phyloP scores from a whole-genome alignment of 2,797 vertebrate genomes.

The Dromococcyx pavoninus region DNA sequence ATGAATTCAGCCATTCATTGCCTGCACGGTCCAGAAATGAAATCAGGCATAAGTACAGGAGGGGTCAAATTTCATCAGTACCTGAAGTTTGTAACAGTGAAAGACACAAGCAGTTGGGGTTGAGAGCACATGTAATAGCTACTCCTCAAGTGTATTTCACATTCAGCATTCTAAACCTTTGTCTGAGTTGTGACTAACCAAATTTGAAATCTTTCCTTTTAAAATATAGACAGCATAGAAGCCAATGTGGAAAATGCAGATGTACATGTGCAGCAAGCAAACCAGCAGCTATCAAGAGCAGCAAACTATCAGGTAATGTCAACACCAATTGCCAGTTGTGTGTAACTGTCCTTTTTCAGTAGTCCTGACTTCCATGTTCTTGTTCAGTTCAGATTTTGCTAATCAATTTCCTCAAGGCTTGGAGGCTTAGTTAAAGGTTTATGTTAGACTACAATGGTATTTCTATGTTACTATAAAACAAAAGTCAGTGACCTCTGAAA shows the following conservation, averaged over 20 bases:
- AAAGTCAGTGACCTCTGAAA: not conserved
- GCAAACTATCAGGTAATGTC: constrained; percentile 88
- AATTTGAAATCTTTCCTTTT: not conserved
- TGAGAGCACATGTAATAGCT: not conserved
- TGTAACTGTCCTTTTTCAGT: not conserved
- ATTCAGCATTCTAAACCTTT: not conserved
- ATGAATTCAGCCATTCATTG: not conserved
- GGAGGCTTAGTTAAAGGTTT: not conserved
- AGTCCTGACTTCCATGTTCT: not conserved
- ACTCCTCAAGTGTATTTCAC: not conserved
- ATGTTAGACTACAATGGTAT: not conserved
- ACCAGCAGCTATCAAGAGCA: constrained; percentile 89
- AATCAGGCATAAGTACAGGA: fast-evolving
- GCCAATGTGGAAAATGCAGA: constrained; percentile 92
- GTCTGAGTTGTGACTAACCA: not conserved
- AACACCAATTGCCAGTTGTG: not conserved
- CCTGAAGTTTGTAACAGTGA: no score
- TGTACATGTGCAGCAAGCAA: constrained; percentile 86
- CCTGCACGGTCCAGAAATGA: not conserved
- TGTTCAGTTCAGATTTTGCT: not conserved
- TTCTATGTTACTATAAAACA: not conserved
- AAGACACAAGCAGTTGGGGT: not conserved
- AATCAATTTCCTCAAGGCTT: not conserved
- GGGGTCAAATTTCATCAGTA: not conserved
- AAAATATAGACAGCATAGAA: constrained; percentile 88